Evolutionary conservation across 2,797 vertebrate genomes (phyloP).

Genomic region (Falco peregrinus): DNA sequence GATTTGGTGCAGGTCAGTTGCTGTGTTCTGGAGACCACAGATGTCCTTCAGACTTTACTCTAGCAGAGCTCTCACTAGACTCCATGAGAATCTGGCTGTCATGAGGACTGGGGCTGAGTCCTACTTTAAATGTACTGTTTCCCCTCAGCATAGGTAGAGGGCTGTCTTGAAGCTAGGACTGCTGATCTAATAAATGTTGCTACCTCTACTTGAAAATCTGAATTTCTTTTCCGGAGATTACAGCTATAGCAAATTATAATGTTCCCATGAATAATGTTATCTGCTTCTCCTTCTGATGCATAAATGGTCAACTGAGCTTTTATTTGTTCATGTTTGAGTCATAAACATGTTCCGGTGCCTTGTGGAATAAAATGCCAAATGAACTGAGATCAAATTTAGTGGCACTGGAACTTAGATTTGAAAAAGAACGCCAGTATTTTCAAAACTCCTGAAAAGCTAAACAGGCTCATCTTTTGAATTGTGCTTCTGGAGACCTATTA

Average conservation of each 20-base stretch:
- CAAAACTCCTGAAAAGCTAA: not conserved
- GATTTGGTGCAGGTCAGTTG: not conserved
- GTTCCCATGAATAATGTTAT: not conserved
- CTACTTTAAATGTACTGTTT: not conserved
- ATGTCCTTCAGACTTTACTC: not conserved
- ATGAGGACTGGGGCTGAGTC: not conserved
- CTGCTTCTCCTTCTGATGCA: not conserved
- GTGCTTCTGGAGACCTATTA: not conserved
- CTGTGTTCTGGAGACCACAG: not conserved
- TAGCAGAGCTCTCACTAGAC: not conserved
- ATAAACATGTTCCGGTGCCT: not conserved
- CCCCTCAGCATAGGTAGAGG: not conserved
- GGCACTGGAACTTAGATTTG: not conserved
- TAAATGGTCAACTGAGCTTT: not conserved
- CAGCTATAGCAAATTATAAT: not conserved
- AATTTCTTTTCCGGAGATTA: not conserved
- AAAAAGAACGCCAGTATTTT: not conserved
- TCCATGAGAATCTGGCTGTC: not conserved
- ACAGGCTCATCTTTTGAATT: not conserved
- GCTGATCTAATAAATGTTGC: not conserved
- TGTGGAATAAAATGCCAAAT: not conserved
- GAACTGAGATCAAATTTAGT: not conserved
- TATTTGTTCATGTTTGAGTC: not conserved
- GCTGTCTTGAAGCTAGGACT: not conserved
- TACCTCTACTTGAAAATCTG: not conserved